Conservation (phyloP, 37 sponge, comb jelly and placozoan species). For the Axinella damicornis region DNA sequence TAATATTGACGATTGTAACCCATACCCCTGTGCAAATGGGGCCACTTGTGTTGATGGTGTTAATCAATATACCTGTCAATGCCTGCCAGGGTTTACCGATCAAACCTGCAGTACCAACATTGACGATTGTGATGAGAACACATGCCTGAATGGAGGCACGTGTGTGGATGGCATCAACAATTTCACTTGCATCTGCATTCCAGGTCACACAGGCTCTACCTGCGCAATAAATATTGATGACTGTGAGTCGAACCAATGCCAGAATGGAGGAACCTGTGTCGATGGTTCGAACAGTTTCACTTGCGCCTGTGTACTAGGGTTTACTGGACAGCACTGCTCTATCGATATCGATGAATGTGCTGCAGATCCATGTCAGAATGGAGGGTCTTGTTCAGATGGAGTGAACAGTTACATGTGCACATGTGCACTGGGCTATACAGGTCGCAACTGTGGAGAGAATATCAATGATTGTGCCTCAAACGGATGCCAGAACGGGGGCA, state of each 20-base stretch:
- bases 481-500: constrained; percentile 50
- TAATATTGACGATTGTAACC: constrained; percentile 70
- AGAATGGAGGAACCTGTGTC: constrained; percentile 69
- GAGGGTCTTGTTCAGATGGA: constrained; percentile 41
- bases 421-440: constrained; percentile 50
- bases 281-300: constrained; percentile 34
- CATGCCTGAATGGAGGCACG: constrained; percentile 70
- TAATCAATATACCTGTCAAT: constrained; percentile 45
- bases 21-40: constrained; percentile 46
- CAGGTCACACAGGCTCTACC: constrained; percentile 15
- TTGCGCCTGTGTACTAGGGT: constrained; percentile 63
- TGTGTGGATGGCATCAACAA: constrained; percentile 44
- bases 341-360: constrained; percentile 72
- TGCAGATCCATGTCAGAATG: constrained; percentile 30
- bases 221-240: constrained; percentile 45
- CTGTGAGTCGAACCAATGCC: constrained; percentile 45
- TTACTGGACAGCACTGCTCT: constrained; percentile 65
- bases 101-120: constrained; percentile 61
- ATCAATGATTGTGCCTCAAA: constrained; percentile 36
- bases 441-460: constrained; percentile 27
- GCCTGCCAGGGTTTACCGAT: constrained; percentile 77
- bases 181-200: constrained; percentile 58
- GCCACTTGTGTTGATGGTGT: constrained; percentile 67
- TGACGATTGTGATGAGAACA: constrained; percentile 53
- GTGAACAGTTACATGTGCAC: constrained; percentile 28